Base-by-base conservation (phyloP, 2,113 vertebrate genomes). In the Tamias sibiricus region DNA sequence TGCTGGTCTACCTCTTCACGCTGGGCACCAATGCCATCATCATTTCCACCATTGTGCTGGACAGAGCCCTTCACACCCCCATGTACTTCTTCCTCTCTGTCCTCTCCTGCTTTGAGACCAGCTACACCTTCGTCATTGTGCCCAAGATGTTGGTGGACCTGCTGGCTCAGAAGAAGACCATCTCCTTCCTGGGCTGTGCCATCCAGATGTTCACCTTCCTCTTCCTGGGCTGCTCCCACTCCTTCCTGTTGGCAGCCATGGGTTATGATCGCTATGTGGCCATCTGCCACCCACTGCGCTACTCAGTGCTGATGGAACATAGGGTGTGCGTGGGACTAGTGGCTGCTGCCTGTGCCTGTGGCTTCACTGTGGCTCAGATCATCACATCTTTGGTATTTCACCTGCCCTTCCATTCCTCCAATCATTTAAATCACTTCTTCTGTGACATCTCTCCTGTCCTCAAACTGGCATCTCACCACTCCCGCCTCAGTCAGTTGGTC, bases 401-500 rank as follows among this genome's bases (percentile, higher is more conserved):
- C 4, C 24, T 94, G 66, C 95, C 95, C 11, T 96, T 96, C 79
- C 52, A 35, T 28, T 92, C 97, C 7, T 97, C 95, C 35, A 97
- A 95, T 12, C 49, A 79, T 6, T 90, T 97, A 32, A 96, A 90
- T 30, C 93, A 97, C 20, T 97, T 94, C 59, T 97, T 97, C 82
- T 97, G 96, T 85, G 97, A 97, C 26, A 96, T 97, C 9, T 83
- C 94, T 3, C 94, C 97, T 57, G 96, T 97, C 47, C 96, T 97
- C 32, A 81, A 93, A 68, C 71, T 96, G 42, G 92, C 93, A 1
- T 96, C 97, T 14, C 87, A 91, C 2, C 93, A 93, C 6, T 76
- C 95, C 2, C 17, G 0, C 44, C 72, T 96, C 14, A 97, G 71
- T 75, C 94, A 96, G 44, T 8, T 96, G 68, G 79, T 97, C 59